Evolutionary conservation across 2,888 invertebrate species (phyloP).

Genomic region (Drosophila atripex): DNA sequence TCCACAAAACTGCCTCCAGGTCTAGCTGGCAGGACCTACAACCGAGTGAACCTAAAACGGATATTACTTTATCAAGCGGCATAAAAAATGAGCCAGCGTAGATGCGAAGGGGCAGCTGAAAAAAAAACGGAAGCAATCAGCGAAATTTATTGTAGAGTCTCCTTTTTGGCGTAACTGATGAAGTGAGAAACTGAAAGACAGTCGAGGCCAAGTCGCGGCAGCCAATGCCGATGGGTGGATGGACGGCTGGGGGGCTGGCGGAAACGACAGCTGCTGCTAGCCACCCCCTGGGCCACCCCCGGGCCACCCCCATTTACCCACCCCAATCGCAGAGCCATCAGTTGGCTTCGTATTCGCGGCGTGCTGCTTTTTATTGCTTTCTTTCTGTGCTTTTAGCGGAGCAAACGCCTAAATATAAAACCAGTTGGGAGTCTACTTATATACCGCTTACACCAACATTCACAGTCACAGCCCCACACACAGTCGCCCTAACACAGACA

Average conservation of each 20-base stretch:
- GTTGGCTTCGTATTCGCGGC: constrained; percentile 61
- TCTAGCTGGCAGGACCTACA: constrained; percentile 33
- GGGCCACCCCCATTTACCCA: constrained; percentile 7
- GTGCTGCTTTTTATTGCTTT: constrained; percentile 77
- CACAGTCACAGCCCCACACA: constrained; percentile 12
- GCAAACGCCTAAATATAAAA: constrained; percentile 71
- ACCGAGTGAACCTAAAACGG: constrained; percentile 72
- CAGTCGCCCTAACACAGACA: constrained; percentile 21
- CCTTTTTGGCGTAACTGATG: constrained; percentile 78
- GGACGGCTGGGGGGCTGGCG: constrained; percentile 21
- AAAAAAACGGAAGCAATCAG: constrained; percentile 71
- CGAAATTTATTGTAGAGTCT: constrained; percentile 79
- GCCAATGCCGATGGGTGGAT: constrained; percentile 59
- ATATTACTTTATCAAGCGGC: constrained; percentile 79
- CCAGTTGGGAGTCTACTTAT: constrained; percentile 74
- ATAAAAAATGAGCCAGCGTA: constrained; percentile 74
- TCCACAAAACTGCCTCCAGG: constrained; percentile 28
- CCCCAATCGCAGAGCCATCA: constrained; percentile 8
- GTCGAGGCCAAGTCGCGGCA: constrained; percentile 70
- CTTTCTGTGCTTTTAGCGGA: constrained; percentile 74
- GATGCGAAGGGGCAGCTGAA: constrained; percentile 48
- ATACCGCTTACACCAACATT: constrained; percentile 66
- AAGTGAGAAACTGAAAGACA: constrained; percentile 79
- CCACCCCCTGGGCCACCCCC: constrained; percentile 33
- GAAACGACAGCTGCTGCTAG: constrained; percentile 69